Evolutionary conservation across 2,113 vertebrate genomes (phyloP), one percentile per base, ranked within the genome.

Genomic region (Furnarius figulus): DNA sequence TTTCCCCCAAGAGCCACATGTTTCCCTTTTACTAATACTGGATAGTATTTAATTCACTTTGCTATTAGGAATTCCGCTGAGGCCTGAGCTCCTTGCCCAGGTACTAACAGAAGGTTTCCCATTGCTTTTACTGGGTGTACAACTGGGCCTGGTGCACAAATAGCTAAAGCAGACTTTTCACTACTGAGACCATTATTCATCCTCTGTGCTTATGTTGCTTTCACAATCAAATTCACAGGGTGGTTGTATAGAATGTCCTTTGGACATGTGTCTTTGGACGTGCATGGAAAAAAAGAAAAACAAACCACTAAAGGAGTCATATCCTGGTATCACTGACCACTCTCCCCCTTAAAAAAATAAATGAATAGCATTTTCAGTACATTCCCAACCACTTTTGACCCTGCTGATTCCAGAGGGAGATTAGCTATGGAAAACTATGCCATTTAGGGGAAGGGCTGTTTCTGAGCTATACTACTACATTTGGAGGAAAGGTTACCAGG

Each of bases 401-500:
- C 42, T 2, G 9, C 47, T 84, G 47, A 42, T 96, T 91, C 86
- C 68, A 81, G n/a, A 65, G 61, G 82, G 74, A 90, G 75, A 90
- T 92, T 59, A 82, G 46, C 39, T 85, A 91, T 62, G 82, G 66
- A 87, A 91, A 79, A 76, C 8, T 33, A 50, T 77, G 55, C 67
- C 42, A n/a, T 96, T 89, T 94, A 27, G 14, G 93, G 96, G 39
- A 93, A 95, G 39, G 18, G 13, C n/a, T 82, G 18, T 76, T 92
- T 93, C 63, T 80, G 37, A 89, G 18, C 62, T 74, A 16, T 74
- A 74, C 49, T 55, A 53, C n/a, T 56, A 22, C 47, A 70, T 86
- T 76, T 85, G 56, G 82, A 90, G 82, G 67, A 96, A 97, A 96
- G 63, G 94, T 93, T 87, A 87, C 72, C 58, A 70, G 65, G 58